phyloP scores from a whole-genome alignment of 2,113 vertebrate species.

The Rhabdornis inornatus region DNA sequence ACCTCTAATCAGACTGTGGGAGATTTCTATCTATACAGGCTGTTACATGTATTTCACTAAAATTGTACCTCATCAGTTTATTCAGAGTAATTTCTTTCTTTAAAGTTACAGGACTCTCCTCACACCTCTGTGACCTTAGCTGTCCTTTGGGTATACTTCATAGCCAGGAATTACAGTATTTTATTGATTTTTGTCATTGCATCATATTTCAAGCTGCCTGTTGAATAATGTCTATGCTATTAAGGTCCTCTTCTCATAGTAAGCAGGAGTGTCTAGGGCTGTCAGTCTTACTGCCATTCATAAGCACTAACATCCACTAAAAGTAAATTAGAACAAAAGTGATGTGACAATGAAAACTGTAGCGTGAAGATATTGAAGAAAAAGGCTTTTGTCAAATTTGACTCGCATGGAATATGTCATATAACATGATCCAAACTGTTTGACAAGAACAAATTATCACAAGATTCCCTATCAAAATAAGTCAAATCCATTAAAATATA shows the following conservation, averaged over 20 bases:
- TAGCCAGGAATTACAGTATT: neutral
- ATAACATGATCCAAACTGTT: neutral
- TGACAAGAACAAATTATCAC: conserved; percentile 50
- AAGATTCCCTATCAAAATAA: conserved; percentile 36
- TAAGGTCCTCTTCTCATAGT: neutral
- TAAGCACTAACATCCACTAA: conserved; percentile 10
- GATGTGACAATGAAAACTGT: conserved; percentile 45
- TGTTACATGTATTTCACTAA: neutral
- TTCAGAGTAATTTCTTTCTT: neutral
- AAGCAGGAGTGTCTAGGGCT: conserved; percentile 8
- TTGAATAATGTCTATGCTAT: neutral
- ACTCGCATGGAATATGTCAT: conserved; percentile 4
- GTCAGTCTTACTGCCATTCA: conserved; percentile 33
- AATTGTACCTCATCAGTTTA: neutral
- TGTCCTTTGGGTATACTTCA: neutral
- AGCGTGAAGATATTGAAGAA: conserved; percentile 37
- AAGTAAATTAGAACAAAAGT: conserved; percentile 47
- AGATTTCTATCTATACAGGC: neutral
- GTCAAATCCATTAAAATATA: conserved; percentile 13
- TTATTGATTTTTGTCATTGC: conserved; percentile 16
- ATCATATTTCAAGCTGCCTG: neutral
- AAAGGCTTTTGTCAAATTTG: conserved; percentile 37
- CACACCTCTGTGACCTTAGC: neutral
- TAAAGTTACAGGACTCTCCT: neutral
- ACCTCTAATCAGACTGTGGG: neutral